These are phyloP conservation scores for Papilio demoleus DNA, from an alignment of 2,888 invertebrate species.

Conservation along the genomic window DNA sequence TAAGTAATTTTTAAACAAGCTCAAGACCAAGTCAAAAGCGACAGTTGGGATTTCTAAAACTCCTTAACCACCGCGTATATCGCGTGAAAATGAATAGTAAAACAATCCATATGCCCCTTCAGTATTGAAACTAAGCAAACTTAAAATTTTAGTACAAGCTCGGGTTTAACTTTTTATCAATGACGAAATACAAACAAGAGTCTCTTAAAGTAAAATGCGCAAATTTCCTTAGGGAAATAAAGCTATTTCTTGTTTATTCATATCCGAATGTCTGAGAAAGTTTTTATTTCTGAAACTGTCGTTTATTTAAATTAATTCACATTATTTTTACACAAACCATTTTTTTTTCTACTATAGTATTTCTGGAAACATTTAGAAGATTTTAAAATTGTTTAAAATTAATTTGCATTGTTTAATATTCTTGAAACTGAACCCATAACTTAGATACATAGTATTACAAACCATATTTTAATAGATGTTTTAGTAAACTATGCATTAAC, in stretches of 20 bases:
- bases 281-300: not conserved
- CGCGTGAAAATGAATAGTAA: no score
- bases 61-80: no score
- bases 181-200: slow-evolving; percentile 15
- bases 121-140: no score
- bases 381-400: not conserved
- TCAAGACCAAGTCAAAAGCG: no score
- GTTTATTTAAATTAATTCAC: not conserved
- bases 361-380: no score
- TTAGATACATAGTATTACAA: no score
- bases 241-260: slow-evolving; percentile 35
- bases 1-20: no score
- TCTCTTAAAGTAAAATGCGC: slow-evolving; percentile 20
- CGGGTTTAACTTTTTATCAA: not conserved
- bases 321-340: not conserved
- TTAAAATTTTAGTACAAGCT: not conserved
- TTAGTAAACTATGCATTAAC: not conserved
- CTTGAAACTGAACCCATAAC: not conserved
- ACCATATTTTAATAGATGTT: not conserved
- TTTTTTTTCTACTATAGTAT: no score
- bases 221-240: slow-evolving; percentile 36
- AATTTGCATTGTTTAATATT: not conserved
- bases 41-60: no score
- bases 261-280: slow-evolving; percentile 4
- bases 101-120: no score